Conservation (phyloP, 2,888 invertebrate species). For the Zhengitettix transpicula region DNA sequence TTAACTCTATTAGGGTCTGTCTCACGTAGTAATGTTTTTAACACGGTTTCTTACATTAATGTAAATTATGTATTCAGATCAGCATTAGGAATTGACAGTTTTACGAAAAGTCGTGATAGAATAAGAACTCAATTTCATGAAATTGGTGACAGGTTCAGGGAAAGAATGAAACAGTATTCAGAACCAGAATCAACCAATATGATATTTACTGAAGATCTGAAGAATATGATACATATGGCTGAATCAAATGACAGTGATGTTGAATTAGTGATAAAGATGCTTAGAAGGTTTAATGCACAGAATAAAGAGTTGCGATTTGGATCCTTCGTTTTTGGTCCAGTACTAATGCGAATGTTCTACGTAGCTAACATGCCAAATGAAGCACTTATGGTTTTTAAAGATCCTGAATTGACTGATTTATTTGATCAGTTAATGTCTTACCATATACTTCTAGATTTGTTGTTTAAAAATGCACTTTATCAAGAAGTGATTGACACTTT, state of each 20-base stretch:
- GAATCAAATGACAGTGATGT: conserved; percentile 37
- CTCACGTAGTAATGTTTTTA: no score
- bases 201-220: conserved; percentile 73
- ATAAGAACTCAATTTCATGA: conserved; percentile 41
- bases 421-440: conserved; percentile 54
- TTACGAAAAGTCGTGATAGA: conserved; percentile 33
- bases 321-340: conserved; percentile 66
- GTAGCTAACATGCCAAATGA: conserved; percentile 47
- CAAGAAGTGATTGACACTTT: conserved; percentile 46
- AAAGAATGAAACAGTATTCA: conserved; percentile 51
- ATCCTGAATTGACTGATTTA: conserved; percentile 41
- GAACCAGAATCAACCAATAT: conserved; percentile 36
- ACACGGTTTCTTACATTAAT: no score
- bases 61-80: conserved; percentile 43
- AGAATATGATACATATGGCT: conserved; percentile 58
- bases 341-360: conserved; percentile 64
- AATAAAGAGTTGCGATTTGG: conserved; percentile 57
- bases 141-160: conserved; percentile 45
- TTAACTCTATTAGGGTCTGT: no score
- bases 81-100: conserved; percentile 45
- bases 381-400: conserved; percentile 46
- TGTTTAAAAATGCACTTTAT: conserved; percentile 50
- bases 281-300: conserved; percentile 53
- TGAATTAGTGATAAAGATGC: conserved; percentile 46
- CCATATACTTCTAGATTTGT: conserved; percentile 51